Percentiles rank a stretch among this genome's conserved stretches.
Conservation (phyloP, 1,140 invertebrate species). For the Zophobas morio region DNA sequence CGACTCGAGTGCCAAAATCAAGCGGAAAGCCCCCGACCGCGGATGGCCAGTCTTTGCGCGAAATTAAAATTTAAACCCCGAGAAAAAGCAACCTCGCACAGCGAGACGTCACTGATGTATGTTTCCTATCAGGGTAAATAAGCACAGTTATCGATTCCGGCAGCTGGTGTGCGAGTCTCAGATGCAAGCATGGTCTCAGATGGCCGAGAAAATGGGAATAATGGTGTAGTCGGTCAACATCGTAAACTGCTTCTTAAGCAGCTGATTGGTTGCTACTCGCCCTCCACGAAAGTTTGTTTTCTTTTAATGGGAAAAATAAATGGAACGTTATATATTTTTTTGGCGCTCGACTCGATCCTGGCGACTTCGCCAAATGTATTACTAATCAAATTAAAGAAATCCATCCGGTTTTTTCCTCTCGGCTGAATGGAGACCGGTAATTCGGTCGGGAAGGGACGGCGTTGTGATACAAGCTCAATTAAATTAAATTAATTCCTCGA, state of each 20-base stretch:
- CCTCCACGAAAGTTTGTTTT: slow-evolving; percentile 49
- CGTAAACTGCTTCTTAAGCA: slow-evolving; percentile 57
- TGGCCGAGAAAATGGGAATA: slow-evolving; percentile 57
- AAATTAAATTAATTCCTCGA: slow-evolving; percentile 30
- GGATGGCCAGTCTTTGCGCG: no score
- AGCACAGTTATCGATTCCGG: slow-evolving; percentile 50
- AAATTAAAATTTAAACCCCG: no score
- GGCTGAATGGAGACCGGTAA: slow-evolving; percentile 1
- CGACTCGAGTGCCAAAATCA: no score
- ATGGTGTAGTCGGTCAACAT: slow-evolving; percentile 58
- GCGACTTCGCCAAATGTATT: slow-evolving; percentile 24
- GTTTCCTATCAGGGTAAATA: slow-evolving; percentile 50
- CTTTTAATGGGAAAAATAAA: slow-evolving; percentile 44
- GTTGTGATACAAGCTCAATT: neutral
- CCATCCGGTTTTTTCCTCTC: slow-evolving; percentile 20
- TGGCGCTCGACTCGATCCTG: slow-evolving; percentile 1
- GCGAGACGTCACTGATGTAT: slow-evolving; percentile 53
- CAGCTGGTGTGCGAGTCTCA: slow-evolving; percentile 42
- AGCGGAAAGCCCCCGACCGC: no score
- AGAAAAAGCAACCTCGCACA: slow-evolving; percentile 46
- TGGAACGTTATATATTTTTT: slow-evolving; percentile 32
- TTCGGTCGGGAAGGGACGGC: neutral
- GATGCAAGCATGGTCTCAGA: slow-evolving; percentile 54
- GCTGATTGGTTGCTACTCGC: slow-evolving; percentile 53
- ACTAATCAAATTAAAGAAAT: slow-evolving; percentile 35